These are phyloP conservation scores for Zelleria hepariella DNA, from an alignment of 2,888 invertebrate species.

Conservation along the genomic window DNA sequence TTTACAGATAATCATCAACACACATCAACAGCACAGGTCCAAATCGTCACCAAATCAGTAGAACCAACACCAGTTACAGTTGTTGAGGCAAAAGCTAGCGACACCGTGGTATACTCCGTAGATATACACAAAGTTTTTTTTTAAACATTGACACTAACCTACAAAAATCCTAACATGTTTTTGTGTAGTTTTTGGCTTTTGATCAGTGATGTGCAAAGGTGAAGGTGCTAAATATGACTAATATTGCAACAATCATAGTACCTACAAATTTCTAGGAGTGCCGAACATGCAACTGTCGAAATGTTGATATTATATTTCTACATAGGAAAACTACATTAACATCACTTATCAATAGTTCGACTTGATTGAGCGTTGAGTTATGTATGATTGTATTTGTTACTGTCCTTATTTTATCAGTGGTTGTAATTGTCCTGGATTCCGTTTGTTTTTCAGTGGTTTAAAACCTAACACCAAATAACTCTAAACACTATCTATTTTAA, in stretches of 20 bases:
- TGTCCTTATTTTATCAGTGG: background rate
- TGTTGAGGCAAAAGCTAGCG: conserved; percentile 32
- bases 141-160: conserved; percentile 24
- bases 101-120: conserved; percentile 50
- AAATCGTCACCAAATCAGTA: conserved; percentile 34
- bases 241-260: too few species aligned
- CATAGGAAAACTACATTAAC: too few species aligned
- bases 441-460: conserved; percentile 1
- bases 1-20: conserved; percentile 52
- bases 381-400: conserved; percentile 4
- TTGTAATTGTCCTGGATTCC: background rate
- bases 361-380: background rate
- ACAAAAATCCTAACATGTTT: background rate
- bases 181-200: background rate
- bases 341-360: conserved; percentile 5
- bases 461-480: background rate
- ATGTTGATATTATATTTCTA: too few species aligned
- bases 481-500: background rate
- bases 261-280: too few species aligned
- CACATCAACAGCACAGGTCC: conserved; percentile 34
- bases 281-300: too few species aligned
- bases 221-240: too few species aligned
- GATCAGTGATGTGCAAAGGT: background rate
- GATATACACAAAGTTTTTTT: conserved; percentile 18
- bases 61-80: conserved; percentile 26